Percentiles rank a stretch among this genome's conserved stretches.
phyloP scores from a whole-genome alignment of 2,797 vertebrate genomes.

The Crocodylus rhombifer region DNA sequence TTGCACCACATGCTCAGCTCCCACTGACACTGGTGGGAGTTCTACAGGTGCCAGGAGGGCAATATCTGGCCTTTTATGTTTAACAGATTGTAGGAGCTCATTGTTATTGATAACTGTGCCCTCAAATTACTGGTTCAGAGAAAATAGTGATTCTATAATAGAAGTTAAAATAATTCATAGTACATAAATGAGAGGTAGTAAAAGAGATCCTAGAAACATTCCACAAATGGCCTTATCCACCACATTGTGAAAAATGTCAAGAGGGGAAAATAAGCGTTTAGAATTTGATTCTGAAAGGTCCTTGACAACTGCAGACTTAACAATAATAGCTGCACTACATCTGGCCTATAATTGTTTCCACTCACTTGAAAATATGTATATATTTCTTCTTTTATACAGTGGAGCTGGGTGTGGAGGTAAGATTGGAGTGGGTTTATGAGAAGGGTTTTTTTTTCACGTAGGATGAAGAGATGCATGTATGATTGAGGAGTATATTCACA shows the following conservation, averaged over 20 bases:
- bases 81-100: neutral
- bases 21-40: neutral
- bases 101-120: neutral
- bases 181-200: neutral
- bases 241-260: neutral
- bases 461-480: neutral
- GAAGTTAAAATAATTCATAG: neutral
- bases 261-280: neutral
- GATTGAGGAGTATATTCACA: neutral
- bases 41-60: neutral
- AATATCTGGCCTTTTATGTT: neutral
- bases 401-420: too few species aligned
- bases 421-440: neutral
- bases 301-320: neutral
- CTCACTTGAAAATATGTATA: neutral
- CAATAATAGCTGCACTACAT: neutral
- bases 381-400: neutral
- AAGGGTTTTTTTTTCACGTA: fast-evolving
- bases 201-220: neutral
- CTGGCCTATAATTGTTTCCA: neutral
- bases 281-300: neutral
- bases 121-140: neutral
- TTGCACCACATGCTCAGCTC: neutral
- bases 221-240: neutral
- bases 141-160: neutral